Evolutionary conservation across 2,888 invertebrate species (phyloP), one percentile per base, ranked within the genome.

Genomic region (Caenorhabditis angaria): DNA sequence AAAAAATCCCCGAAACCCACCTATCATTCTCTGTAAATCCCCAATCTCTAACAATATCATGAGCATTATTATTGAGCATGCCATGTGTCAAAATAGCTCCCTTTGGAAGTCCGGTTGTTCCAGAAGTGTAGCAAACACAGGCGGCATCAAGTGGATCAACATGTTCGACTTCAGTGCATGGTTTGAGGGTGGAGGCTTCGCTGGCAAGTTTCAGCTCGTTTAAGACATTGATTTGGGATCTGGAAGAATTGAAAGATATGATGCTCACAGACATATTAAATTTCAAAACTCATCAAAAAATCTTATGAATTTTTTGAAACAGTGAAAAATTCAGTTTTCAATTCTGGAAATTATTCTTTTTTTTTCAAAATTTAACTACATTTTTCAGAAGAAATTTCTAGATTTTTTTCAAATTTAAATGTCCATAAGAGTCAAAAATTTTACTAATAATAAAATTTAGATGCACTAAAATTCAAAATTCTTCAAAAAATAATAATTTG

Each of bases 61-160:
- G 74, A 4, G 83, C 85, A 63, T 85, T 87, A n/a, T 78, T 68
- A 0, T 72, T 64, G 8, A 87, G 65, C 8, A 78, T 78, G 2
- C 82, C 82, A 53, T 87, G 87, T 6, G 87, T 87, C 14, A 87
- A 67, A 80, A 85, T 85, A 6, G 87, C 87, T 14, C 87, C 87
- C 76, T 87, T 87, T 10, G 86, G 85, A 2, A 77, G 70, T 2
- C 83, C 83, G 0, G 87, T 87, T 2, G 87, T 87, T 58, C 87
- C 87, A 1, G 83, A 84, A 4, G 87, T 87, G 68, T 87, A 87
- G 58, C 85, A 82, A 22, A 87, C 80, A 18, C 74, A 73, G 1
- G 87, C 87, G 3, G 83, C 64, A 41, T 87, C 86, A 24, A 78
- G 63, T 8, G 29, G 59, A 4, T 70, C 60, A 5, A 86, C 83